These are phyloP conservation scores for Drosophila kohkoa DNA, from an alignment of 1,140 invertebrate genomes.

Conservation along the genomic window DNA sequence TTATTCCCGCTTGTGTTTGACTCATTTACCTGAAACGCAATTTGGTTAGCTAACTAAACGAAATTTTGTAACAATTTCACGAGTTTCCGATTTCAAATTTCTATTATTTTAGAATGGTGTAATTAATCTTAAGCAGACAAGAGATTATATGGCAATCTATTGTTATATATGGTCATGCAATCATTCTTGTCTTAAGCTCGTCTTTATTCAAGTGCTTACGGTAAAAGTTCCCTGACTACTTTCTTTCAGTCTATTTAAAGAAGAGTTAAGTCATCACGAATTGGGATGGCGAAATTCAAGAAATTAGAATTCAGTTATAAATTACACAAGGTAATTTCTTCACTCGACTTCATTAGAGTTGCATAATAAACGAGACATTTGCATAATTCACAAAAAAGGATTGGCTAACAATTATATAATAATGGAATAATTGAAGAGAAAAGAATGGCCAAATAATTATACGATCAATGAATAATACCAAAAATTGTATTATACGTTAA, in stretches of 20 bases:
- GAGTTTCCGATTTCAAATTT: constrained; percentile 2
- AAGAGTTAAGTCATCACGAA: background rate
- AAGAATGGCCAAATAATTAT: too few relatives aligned
- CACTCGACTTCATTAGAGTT: background rate
- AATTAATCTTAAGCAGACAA: constrained; percentile 3
- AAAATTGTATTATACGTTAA: too few relatives aligned
- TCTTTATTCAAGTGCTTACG: background rate
- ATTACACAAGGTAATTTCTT: background rate
- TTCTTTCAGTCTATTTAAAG: constrained; percentile 1
- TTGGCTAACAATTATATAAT: background rate
- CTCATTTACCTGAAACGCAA: constrained; percentile 68
- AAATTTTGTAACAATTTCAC: constrained; percentile 51
- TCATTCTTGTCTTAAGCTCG: background rate
- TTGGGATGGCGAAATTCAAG: background rate
- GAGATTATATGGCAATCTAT: background rate
- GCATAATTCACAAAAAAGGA: background rate
- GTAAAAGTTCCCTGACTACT: background rate
- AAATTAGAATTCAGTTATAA: background rate
- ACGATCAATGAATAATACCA: too few relatives aligned
- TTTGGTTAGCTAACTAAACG: constrained; percentile 46
- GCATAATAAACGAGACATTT: background rate
- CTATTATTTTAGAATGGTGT: background rate
- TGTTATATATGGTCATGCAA: background rate
- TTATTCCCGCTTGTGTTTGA: constrained; percentile 60
- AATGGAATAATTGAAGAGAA: background rate